These are phyloP conservation scores for Athene cunicularia DNA, from an alignment of 2,113 vertebrate genomes.

Conservation along the genomic window DNA sequence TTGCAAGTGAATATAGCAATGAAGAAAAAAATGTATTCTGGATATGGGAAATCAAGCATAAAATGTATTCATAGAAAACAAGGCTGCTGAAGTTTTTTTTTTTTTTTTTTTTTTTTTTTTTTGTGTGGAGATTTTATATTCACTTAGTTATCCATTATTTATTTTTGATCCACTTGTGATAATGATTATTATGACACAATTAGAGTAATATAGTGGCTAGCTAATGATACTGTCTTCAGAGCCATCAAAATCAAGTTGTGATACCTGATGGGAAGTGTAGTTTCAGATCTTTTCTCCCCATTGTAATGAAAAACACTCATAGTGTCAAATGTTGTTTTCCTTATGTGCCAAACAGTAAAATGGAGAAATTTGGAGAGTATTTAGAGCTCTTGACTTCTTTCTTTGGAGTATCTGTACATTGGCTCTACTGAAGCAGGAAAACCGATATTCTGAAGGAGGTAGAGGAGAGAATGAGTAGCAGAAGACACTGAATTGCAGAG, in stretches of 20 bases:
- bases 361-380: not conserved
- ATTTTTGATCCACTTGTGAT: not conserved
- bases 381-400: slow-evolving; percentile 20
- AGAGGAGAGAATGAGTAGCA: not conserved
- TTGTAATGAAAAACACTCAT: not conserved
- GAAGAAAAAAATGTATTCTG: not conserved
- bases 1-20: slow-evolving; percentile 6
- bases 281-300: not conserved
- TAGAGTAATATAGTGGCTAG: not conserved
- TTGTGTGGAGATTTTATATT: not conserved
- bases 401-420: not conserved
- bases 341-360: not conserved
- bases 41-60: not conserved
- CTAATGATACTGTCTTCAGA: not conserved
- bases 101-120: not conserved
- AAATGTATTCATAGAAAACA: not conserved
- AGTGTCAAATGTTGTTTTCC: not conserved
- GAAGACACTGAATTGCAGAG: not conserved
- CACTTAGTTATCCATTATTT: not conserved
- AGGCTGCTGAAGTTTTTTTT: not conserved
- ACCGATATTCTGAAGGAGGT: not conserved
- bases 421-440: not conserved
- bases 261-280: not conserved
- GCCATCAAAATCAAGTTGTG: not conserved
- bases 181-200: not conserved